phyloP scores from a whole-genome alignment of 2,113 vertebrate genomes.

The Varanus komodoensis region DNA sequence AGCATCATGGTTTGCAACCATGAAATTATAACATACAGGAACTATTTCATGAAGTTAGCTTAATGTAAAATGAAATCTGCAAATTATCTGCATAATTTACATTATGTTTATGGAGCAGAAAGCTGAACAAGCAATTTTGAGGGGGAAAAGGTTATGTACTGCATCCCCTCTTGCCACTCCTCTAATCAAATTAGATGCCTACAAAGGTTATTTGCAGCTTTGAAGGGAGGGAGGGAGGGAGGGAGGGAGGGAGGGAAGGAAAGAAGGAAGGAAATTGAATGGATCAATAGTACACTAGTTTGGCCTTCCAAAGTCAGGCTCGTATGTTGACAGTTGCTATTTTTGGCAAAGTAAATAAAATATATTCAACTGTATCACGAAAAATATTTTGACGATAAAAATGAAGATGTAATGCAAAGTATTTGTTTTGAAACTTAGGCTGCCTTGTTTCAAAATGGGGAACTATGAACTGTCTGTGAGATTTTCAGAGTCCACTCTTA shows the following conservation, averaged over 20 bases:
- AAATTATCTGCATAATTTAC: not conserved
- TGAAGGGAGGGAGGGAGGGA: not conserved
- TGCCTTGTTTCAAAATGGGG: not conserved
- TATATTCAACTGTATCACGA: not conserved
- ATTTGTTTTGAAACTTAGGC: not conserved
- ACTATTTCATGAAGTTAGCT: not conserved
- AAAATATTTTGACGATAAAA: not conserved
- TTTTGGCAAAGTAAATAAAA: not conserved
- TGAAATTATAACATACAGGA: not conserved
- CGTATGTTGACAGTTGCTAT: not conserved
- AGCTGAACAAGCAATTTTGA: too few species aligned
- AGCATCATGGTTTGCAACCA: too few species aligned
- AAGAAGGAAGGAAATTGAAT: not conserved
- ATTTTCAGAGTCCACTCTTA: not conserved
- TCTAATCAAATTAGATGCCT: not conserved
- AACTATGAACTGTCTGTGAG: not conserved
- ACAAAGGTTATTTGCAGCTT: not conserved
- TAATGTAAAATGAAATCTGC: not conserved
- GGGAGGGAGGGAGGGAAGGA: too few species aligned
- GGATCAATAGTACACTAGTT: not conserved
- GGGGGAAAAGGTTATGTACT: too few species aligned
- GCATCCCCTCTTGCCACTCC: not conserved
- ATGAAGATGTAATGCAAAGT: too few species aligned
- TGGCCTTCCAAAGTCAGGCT: not conserved
- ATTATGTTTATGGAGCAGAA: not conserved